Evolutionary conservation across 2,888 invertebrate species (phyloP), one percentile per base, ranked within the genome.

Genomic region (Gastracanthus pulcherrimus): DNA sequence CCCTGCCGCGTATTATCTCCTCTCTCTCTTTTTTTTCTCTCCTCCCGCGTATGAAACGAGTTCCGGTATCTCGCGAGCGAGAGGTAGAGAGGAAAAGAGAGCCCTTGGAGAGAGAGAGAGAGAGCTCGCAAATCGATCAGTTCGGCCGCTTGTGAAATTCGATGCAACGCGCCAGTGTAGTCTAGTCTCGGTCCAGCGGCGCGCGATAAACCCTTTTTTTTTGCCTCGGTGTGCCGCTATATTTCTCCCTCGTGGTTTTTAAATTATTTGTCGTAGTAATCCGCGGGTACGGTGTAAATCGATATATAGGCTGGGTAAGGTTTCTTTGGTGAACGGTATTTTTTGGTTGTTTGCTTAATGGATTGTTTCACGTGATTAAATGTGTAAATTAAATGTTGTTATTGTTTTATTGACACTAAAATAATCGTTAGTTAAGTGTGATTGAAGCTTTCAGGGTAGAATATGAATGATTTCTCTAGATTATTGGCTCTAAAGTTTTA

Each of bases 101-200:
- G 58, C 48, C 48, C 48, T 48, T 48, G 19, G 9, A 64, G n/a
- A 19, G 16, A n/a, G n/a, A n/a, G n/a, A n/a, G n/a, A n/a, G n/a
- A n/a, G n/a, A n/a, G n/a, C n/a, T n/a, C 19, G 23, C 11, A 11
- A 81, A 72, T 62, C 80, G 80, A 82, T 82, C 76, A 62, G 41
- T 55, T 60, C 78, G 66, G 11, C 76, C 74, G 66, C 58, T 82
- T 51, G 72, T 82, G 75, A 77, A 77, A 80, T 80, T 79, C 72
- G 64, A 80, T 75, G 51, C 74, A 51, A 13, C 62, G 75, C 23
- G 60, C 60, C 19, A 48, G 45, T n/a, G 13, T n/a, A 5, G 16
- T 45, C 45, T 13, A 13, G 23, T 64, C 55, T 74, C 64, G 64
- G 34, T 69, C 58, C 69, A 60, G 58, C 58, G 19, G 62, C 64